Evolutionary conservation across 2,797 vertebrate species (phyloP), one percentile per base, ranked within the genome.

Genomic region (Chromis chromis): DNA sequence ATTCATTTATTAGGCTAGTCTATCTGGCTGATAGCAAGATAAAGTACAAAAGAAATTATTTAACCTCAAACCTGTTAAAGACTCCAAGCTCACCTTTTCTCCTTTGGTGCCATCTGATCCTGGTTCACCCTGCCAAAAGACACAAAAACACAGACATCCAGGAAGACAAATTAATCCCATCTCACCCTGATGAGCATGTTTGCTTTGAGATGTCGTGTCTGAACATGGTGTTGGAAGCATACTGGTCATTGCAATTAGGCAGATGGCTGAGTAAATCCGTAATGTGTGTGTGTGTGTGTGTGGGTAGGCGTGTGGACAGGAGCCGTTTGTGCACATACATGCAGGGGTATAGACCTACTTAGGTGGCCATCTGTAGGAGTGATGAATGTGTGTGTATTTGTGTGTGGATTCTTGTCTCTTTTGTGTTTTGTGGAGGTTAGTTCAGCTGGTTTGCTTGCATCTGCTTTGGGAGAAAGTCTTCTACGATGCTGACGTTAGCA

Each of bases 21-120:
- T 13, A n/a, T 63, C 36, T 31, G 3, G 5, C 3, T 39, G 61
- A 60, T 58, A 55, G 55, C 33, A 13, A 40, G 31, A 62, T 28
- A 49, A 62, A 56, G 44, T 12, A 46, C 76, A 62, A 21, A 59
- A 52, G 21, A 65, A 68, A 52, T n/a, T 3, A 16, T 63, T 86
- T 48, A 36, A 68, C 17, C 56, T 55, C 8, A 25, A 55, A 60
- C 16, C 27, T 12, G 49, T 66, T 67, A 66, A 66, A 63, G 65
- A 76, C 31, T 48, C 9, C n/a, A 6, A 42, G 17, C 87, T 82
- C 67, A 93, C 92, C 92, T 93, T 93, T 88, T 85, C 89, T 74
- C 92, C 92, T 86, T 85, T 92, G 62, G 74, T 1, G 4, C 89
- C 92, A 82, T 62, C 74, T 65, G 81, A 89, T 91, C 92, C 92